phyloP scores from a whole-genome alignment of 2,888 invertebrate genomes.

The Azorinus chamasolen region DNA sequence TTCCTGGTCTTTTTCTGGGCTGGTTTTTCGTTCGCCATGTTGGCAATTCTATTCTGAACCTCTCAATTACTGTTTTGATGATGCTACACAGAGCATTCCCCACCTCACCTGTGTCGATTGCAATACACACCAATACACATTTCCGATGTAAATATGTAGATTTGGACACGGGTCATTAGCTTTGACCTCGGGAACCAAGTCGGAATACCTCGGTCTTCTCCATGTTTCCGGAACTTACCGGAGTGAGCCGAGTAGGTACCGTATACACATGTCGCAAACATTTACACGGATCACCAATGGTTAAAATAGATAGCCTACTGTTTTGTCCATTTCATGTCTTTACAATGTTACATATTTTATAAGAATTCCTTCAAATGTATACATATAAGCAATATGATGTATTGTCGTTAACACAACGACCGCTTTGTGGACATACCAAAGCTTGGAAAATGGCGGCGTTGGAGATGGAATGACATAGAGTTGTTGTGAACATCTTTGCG shows the following conservation, averaged over 20 bases:
- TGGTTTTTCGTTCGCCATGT: constrained; percentile 66
- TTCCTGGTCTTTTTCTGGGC: constrained; percentile 52
- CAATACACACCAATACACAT: constrained; percentile 33
- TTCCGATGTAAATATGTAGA: neutral
- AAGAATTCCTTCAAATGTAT: too few species aligned
- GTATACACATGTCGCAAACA: too few species aligned
- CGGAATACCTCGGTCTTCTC: too few species aligned
- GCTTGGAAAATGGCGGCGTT: constrained; percentile 84
- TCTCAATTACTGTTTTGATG: constrained; percentile 8
- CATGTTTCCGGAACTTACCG: too few species aligned
- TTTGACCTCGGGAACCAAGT: too few species aligned
- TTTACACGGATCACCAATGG: too few species aligned
- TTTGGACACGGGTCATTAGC: too few species aligned
- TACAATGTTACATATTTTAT: too few species aligned
- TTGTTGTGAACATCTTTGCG: neutral
- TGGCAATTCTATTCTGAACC: constrained; percentile 16
- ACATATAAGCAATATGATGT: too few species aligned
- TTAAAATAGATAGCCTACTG: too few species aligned
- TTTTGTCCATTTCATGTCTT: too few species aligned
- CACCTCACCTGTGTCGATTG: constrained; percentile 52
- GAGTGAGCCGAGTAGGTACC: too few species aligned
- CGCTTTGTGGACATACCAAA: constrained; percentile 75
- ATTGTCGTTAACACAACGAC: constrained; percentile 53
- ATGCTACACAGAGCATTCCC: neutral
- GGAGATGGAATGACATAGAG: constrained; percentile 73